Base-by-base conservation (phyloP, 2,113 vertebrate species). In the Ammospiza caudacuta region DNA sequence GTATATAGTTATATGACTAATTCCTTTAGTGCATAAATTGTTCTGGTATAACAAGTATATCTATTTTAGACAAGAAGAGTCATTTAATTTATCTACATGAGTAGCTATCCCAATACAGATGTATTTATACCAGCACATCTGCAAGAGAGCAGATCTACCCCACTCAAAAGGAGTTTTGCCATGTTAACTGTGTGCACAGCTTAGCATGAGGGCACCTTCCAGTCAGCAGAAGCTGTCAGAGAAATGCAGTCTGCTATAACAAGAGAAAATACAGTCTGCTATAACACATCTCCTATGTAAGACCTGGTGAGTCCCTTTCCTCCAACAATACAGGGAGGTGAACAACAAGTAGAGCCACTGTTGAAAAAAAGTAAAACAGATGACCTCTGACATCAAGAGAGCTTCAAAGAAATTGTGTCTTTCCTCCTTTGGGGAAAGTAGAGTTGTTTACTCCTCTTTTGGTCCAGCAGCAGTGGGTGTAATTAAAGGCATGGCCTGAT, bases 371-470 rank as follows among this genome's bases (percentile, higher is more conserved):
- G 14, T 23, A 54, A 55, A 84, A 18, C 14, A 47, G 18, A 31
- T 18, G 37, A 76, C 28, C n/a, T 77, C 44, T 61, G 82, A 27
- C 75, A 64, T 43, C 44, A 73, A 41, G 46, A 79, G 31, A 76
- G 11, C 13, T 77, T 68, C 61, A 78, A 83, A 83, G 85, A 43
- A 63, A 75, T 27, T 0, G 0, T 17, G 17, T 78, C 69, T 92
- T 82, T 87, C 47, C 75, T 83, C 6, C 70, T 27, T 14, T 28
- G 58, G 33, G 46, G 31, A 81, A 77, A 66, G 20, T 15, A 39
- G 54, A 63, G 33, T 51, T 87, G 61, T 89, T 94, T 93, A 75
- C 29, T 75, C 23, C 37, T 80, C 44, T 89, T 83, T 80, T 55
- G 13, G 41, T 61, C 63, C 64, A 75, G 20, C 33, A 43, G 81